Base-by-base conservation (phyloP, 2,113 vertebrate genomes). In the Deroptyus accipitrinus region DNA sequence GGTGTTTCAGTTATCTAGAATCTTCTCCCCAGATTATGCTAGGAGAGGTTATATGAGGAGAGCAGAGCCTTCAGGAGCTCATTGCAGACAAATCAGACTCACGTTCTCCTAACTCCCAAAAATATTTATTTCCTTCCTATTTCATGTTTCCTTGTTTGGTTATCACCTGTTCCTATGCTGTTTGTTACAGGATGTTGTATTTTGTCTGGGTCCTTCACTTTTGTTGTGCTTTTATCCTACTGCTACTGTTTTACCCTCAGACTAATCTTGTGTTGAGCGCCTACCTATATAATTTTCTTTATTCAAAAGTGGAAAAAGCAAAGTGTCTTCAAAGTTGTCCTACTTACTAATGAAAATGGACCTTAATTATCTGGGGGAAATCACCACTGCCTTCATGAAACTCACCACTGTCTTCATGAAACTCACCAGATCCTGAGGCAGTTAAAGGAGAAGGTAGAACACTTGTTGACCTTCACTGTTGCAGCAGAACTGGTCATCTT, bases 231-330 rank as follows among this genome's bases (percentile, higher is more conserved):
- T 86, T 90, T 51, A 39, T 68, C 44, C 17, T 74, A 7, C 23
- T 1, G 3, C 76, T 75, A 48, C 33, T 83, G 13, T 63, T 8
- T 37, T 23, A 10, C 31, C 5, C 0, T 1, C 3, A 6, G 42
- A 30, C 68, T 19, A 8, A 35, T 64, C 20, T 93, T 5, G 25
- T 66, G 8, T 7, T 83, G 44, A 83, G 13, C 0, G 0, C n/a
- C 23, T 27, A 33, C 24, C 16, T 64, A 24, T 54, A 41, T 66
- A 0, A 22, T 66, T 63, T 77, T 62, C 20, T 84, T 77, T 35
- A 46, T 90, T 88, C 5, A 11, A 59, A 83, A 88, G 20, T 39
- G 37, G n/a, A 28, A 91, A 74, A 66, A 76, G 8, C 52, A 62
- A 25, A 63, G 20, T 69, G 12, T 78, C 28, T 55, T 78, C 35